Base-by-base conservation (phyloP, 2,888 invertebrate genomes). In the Euzophera pinguis region DNA sequence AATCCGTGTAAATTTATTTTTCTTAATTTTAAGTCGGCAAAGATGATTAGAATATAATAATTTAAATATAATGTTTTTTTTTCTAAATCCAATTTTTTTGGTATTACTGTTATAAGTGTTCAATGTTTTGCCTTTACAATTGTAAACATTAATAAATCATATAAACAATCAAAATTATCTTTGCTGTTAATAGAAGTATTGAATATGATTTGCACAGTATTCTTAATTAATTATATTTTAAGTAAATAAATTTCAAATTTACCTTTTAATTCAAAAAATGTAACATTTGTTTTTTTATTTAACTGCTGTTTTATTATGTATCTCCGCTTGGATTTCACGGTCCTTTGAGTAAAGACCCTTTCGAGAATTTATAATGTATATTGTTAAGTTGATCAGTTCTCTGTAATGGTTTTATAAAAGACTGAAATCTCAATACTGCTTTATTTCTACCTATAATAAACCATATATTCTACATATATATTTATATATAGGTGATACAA, bases 361-460 rank as follows among this genome's bases (percentile, higher is more conserved):
- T n/a, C 14, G 5, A 14, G 16, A 39, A 8, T 8, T 14, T 32
- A 32, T 32, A 64, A 57, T 55, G 53, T 62, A 67, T 65, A 77
- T 74, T 78, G 81, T 83, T 86, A 84, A 80, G 78, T 82, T 63
- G 58, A 65, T 73, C 77, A 75, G 71, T 82, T 81, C 73, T 64
- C 77, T 60, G 69, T 75, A 77, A 81, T 77, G 79, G 81, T 86
- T 88, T 80, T 85, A 89, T 79, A 89, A 88, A 88, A 88, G 88
- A 89, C 88, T 89, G 88, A 89, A 84, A 86, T 81, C 73, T 75
- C 67, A 51, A 17, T 9, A 47, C 52, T 51, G 57, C 56, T 65
- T 60, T 54, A 22, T 59, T 59, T 56, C 35, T 35, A 47, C n/a
- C 13, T 51, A 47, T 27, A 22, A 22, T 22, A 22, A 22, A 22